These are phyloP conservation scores for Salminus brasiliensis DNA, from an alignment of 2,113 vertebrate genomes.

Conservation along the genomic window DNA sequence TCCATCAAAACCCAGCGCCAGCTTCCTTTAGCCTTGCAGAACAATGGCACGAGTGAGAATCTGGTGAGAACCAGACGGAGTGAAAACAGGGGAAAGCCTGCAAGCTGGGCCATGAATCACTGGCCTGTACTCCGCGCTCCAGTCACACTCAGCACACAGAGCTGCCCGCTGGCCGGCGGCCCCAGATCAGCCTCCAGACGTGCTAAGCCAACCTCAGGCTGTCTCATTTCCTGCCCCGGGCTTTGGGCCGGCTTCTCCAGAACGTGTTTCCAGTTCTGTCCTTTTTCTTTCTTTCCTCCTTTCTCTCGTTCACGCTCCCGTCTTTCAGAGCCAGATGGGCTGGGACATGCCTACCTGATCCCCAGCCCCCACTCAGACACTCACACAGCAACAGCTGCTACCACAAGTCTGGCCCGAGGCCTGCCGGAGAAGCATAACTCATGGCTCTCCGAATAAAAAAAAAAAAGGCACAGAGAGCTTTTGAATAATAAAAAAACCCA, in stretches of 20 bases:
- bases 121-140: constrained; percentile 7
- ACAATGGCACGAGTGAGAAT: constrained; percentile 31
- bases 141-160: constrained; percentile 29
- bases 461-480: background rate
- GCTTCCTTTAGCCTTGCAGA: constrained; percentile 11
- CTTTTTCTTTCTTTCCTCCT: background rate
- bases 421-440: constrained; percentile 17
- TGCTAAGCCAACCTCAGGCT: constrained; percentile 12
- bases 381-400: constrained; percentile 41
- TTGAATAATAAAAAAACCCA: background rate
- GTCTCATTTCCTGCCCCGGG: constrained; percentile 33
- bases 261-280: constrained; percentile 3
- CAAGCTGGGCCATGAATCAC: constrained; percentile 21
- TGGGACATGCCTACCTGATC: constrained; percentile 21
- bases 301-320: background rate
- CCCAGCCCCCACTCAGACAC: background rate
- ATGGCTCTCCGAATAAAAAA: background rate
- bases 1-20: background rate
- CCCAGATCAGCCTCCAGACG: constrained; percentile 20
- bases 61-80: constrained; percentile 19
- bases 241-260: background rate
- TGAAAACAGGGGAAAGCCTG: constrained; percentile 32
- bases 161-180: background rate
- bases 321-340: constrained; percentile 8
- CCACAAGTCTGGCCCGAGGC: constrained; percentile 31